phyloP scores from a whole-genome alignment of 1,140 invertebrate species.

The Drosophila teissieri region DNA sequence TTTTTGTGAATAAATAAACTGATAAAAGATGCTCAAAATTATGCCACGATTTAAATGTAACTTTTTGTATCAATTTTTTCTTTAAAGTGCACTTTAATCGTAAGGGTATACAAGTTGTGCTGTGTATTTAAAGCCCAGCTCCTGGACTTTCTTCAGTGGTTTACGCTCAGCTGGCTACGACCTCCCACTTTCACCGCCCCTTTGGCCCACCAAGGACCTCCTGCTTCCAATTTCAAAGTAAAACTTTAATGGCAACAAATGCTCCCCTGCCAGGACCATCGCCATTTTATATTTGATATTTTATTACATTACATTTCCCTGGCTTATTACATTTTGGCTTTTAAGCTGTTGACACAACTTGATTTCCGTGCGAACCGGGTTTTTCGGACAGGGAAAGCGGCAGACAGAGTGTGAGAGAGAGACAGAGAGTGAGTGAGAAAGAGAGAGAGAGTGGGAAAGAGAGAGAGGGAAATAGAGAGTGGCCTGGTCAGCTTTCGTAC shows the following conservation, averaged over 20 bases:
- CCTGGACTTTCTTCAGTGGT: constrained; percentile 4
- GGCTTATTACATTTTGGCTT: constrained; percentile 83
- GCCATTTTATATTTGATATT: constrained; percentile 79
- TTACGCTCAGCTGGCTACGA: constrained; percentile 10
- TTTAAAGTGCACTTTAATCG: background rate
- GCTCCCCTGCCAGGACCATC: constrained; percentile 46
- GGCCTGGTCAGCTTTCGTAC: constrained; percentile 49
- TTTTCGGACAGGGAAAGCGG: background rate
- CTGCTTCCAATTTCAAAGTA: constrained; percentile 70
- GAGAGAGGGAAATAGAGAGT: constrained; percentile 4
- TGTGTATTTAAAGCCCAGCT: background rate
- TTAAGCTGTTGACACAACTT: constrained; percentile 83
- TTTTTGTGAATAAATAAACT: too few relatives aligned
- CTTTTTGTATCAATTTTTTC: background rate
- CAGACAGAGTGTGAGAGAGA: background rate
- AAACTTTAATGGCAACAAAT: constrained; percentile 80
- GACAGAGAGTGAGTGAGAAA: background rate
- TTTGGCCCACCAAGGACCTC: background rate
- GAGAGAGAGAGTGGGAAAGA: background rate
- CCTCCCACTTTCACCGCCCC: constrained; percentile 1
- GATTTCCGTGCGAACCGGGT: constrained; percentile 62
- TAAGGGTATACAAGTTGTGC: constrained; percentile 3
- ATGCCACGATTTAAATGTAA: too few relatives aligned
- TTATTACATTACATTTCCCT: constrained; percentile 83
- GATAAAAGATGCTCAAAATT: too few relatives aligned